Evolutionary conservation across 1,140 invertebrate species (phyloP).

Genomic region (Trichogramma pretiosum): DNA sequence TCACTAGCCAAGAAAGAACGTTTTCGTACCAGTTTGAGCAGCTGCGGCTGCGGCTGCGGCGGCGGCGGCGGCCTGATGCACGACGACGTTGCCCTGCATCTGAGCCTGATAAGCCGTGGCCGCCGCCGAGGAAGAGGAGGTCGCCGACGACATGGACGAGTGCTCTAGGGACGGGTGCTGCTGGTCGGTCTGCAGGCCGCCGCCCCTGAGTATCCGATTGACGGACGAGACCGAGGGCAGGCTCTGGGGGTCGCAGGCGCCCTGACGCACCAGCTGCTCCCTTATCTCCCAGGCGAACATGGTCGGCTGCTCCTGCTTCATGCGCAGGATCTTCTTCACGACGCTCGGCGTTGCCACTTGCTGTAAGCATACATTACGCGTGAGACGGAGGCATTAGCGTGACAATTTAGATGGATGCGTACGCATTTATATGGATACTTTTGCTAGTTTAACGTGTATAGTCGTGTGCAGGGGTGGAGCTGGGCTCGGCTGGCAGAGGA

Average conservation of each 20-base stretch:
- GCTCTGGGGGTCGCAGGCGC: slow-evolving; percentile 75
- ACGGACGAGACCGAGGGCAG: slow-evolving; percentile 92
- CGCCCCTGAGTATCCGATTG: slow-evolving; percentile 85
- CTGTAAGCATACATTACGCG: slow-evolving; percentile 42
- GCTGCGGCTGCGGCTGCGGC: background rate
- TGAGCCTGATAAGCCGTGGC: slow-evolving; percentile 18
- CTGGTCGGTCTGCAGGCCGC: slow-evolving; percentile 48
- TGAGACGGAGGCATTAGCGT: too few species aligned
- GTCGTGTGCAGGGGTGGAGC: too few species aligned
- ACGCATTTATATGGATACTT: too few species aligned
- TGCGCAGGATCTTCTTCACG: slow-evolving; percentile 81
- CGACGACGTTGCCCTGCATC: background rate
- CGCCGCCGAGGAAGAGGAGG: slow-evolving; percentile 20
- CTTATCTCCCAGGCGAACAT: slow-evolving; percentile 92
- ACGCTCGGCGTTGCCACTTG: slow-evolving; percentile 89
- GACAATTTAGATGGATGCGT: too few species aligned
- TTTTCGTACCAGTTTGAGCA: too few species aligned
- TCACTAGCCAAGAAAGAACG: background rate
- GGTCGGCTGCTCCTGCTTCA: slow-evolving; percentile 85
- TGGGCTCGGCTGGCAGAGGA: too few species aligned
- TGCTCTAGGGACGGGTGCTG: slow-evolving; percentile 27
- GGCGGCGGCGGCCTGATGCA: too few species aligned
- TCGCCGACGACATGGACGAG: too few species aligned
- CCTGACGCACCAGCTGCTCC: slow-evolving; percentile 72
- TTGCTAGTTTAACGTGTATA: too few species aligned